Evolutionary conservation across 2,888 invertebrate species (phyloP), one percentile per base, ranked within the genome.

Genomic region (Dugesia japonica): DNA sequence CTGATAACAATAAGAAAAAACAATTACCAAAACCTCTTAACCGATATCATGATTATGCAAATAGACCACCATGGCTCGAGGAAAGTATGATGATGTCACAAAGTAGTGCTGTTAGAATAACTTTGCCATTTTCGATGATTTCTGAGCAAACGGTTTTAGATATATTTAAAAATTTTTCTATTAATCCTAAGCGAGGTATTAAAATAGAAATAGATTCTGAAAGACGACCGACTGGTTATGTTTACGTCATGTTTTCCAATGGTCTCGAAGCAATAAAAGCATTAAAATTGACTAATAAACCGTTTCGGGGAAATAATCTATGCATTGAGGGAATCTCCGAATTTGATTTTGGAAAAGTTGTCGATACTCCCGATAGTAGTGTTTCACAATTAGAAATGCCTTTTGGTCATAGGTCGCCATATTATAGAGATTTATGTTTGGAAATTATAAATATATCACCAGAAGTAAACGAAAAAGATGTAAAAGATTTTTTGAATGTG

Each of bases 141-240:
- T 56, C 56, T 23, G 56, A 56, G 17, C n/a, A 4, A 56, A 56
- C 56, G 17, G 17, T 56, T 13, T 56, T 20, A n/a, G 56, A 75
- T 56, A 17, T 77, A 27, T 27, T 77, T 27, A 76, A 42, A 56
- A 42, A 56, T 4, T 28, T 75, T 7, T n/a, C 38, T 23, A 71
- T 77, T 20, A 31, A 77, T 26, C 72, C 27, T 27, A 75, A 76
- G 28, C 76, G 42, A 13, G 77, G 74, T 1, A 33, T 77, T 31
- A 31, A 75, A n/a, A 72, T 77, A n/a, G 77, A 77, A 56, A 7
- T 76, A 15, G 77, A 77, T 56, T 42, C 26, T 4, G 28, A 38
- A 9, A 42, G 56, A 23, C 27, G 74, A n/a, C 75, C 75, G 1
- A 77, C 77, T 56, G 77, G 77, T 26, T 77, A 77, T 77, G 77